Conservation (phyloP, 2,113 vertebrate genomes). For the Zapus hudsonius region DNA sequence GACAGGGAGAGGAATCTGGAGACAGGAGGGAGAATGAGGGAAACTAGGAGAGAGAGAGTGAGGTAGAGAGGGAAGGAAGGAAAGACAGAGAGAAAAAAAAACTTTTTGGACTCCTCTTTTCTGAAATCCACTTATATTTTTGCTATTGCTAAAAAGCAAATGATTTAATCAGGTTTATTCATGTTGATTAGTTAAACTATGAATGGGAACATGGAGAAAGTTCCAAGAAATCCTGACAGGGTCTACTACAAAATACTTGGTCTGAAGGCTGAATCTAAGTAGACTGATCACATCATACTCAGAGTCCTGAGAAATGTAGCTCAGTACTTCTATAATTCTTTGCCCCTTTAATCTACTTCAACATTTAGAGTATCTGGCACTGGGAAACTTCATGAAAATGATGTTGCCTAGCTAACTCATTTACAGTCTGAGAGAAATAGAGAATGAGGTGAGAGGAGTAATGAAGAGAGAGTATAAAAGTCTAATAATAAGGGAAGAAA, state of each 20-base stretch:
- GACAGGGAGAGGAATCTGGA: neutral
- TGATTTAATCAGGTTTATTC: slow-evolving; percentile 74
- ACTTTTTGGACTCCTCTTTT: slow-evolving; percentile 68
- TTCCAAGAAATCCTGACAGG: slow-evolving; percentile 65
- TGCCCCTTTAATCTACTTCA: slow-evolving; percentile 65
- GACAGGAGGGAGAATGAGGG: too few species aligned
- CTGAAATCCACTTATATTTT: slow-evolving; percentile 76
- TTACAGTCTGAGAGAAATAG: slow-evolving; percentile 1
- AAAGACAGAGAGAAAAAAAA: neutral
- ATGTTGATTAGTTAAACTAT: slow-evolving; percentile 73
- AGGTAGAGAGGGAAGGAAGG: neutral
- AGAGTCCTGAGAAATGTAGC: slow-evolving; percentile 53
- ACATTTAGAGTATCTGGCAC: slow-evolving; percentile 63
- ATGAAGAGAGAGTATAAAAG: neutral
- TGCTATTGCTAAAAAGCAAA: slow-evolving; percentile 48
- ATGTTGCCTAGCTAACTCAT: slow-evolving; percentile 60
- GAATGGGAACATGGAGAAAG: slow-evolving; percentile 72
- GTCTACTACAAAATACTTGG: slow-evolving; percentile 61
- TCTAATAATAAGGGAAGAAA: slow-evolving; percentile 43
- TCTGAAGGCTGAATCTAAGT: slow-evolving; percentile 62
- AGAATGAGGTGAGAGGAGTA: neutral
- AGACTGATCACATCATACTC: slow-evolving; percentile 60
- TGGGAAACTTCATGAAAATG: slow-evolving; percentile 62
- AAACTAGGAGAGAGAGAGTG: too few species aligned
- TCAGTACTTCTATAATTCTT: slow-evolving; percentile 56